A percentile compares a stretch with the other conserved stretches of the same genome.
phyloP scores from a whole-genome alignment of 2,113 vertebrate genomes.

The Corythaeola cristata region DNA sequence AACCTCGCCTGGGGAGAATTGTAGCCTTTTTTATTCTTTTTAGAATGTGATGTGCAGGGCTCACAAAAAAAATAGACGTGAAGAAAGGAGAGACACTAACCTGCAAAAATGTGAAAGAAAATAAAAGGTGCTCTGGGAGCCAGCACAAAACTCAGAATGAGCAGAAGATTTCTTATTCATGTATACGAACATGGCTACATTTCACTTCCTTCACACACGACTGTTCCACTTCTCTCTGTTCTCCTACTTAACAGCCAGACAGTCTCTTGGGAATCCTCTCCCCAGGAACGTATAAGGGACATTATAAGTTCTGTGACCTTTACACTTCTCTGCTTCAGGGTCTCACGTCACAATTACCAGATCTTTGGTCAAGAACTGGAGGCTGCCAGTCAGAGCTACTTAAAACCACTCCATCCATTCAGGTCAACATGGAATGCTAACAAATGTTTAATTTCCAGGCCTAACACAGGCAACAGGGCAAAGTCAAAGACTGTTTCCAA shows the following conservation, averaged over 20 bases:
- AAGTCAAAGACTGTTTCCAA: neutral
- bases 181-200: neutral
- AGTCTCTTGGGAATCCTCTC: neutral
- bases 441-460: neutral
- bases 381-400: neutral
- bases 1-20: constrained; percentile 36
- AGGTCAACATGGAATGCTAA: neutral
- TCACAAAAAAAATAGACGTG: neutral
- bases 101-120: constrained; percentile 10
- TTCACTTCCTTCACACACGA: neutral
- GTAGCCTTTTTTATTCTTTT: constrained; percentile 5
- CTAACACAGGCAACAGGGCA: neutral
- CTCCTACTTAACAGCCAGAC: neutral
- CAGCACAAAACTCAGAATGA: neutral
- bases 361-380: neutral
- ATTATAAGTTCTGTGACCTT: neutral
- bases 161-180: neutral
- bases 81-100: constrained; percentile 32
- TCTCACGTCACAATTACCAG: neutral
- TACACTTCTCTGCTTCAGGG: neutral
- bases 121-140: constrained; percentile 31
- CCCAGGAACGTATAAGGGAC: neutral
- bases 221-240: neutral
- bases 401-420: neutral
- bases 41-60: neutral